Conservation (phyloP, 2,797 vertebrate genomes). For the Neomorphus geoffroyi region DNA sequence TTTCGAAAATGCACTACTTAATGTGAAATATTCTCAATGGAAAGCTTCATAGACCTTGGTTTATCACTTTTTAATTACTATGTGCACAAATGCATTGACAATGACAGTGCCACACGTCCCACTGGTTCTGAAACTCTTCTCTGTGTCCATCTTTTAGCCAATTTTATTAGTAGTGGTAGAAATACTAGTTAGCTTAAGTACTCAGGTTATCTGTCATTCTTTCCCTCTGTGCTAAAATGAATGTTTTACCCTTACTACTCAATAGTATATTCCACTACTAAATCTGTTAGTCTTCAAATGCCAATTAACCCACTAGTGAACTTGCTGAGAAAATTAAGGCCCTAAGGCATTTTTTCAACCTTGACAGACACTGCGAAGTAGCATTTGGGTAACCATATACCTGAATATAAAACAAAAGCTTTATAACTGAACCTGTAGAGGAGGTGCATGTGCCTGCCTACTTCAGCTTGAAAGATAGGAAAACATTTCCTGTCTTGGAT, state of each 20-base stretch:
- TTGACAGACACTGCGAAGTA: neutral
- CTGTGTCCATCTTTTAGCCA: neutral
- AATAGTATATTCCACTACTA: neutral
- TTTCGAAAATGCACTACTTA: slow-evolving; percentile 5
- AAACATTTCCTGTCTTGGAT: neutral
- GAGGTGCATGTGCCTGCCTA: neutral
- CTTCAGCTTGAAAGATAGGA: neutral
- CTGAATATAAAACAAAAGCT: neutral
- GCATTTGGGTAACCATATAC: neutral
- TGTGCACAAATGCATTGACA: neutral
- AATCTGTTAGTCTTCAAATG: neutral
- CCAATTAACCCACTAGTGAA: neutral
- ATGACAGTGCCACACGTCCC: neutral
- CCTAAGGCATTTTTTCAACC: neutral
- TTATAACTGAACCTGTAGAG: neutral
- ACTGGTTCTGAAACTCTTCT: neutral
- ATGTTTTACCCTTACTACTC: neutral
- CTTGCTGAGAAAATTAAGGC: slow-evolving; percentile 28
- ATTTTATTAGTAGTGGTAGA: neutral
- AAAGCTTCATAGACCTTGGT: neutral
- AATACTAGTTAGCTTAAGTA: neutral
- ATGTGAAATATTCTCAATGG: neutral
- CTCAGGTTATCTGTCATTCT: neutral
- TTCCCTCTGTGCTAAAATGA: neutral
- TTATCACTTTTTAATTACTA: slow-evolving; percentile 32